Base-by-base conservation (phyloP, 2,888 invertebrate genomes). In the Xestobium rufovillosum region DNA sequence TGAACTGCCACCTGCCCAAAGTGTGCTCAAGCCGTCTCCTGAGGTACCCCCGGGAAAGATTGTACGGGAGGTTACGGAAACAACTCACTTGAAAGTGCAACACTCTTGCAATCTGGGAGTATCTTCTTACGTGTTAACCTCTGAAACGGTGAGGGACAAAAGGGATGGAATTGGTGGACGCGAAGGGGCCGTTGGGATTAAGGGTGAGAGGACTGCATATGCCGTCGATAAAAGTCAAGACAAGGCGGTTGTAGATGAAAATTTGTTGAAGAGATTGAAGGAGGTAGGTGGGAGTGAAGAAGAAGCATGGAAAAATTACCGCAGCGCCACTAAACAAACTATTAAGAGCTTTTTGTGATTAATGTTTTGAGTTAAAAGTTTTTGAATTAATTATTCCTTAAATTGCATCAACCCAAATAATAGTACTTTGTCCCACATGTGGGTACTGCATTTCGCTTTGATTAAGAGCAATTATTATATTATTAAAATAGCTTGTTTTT, bases 271-370 rank as follows among this genome's bases (percentile, higher is more conserved):
- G 32, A 58, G 60, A 39, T 56, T 70, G 53, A 69, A 66, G 50
- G 67, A 69, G 71, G 71, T 71, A 62, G 65, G 68, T 65, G 50
- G 55, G 34, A 49, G 52, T 45, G 55, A 54, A 38, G 62, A 60
- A 36, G 60, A 53, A 35, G 61, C 67, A 47, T 72, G 72, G 71
- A 68, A 63, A 48, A 68, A 61, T 51, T 72, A 70, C 49, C 60
- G 60, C 43, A 67, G 68, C 44, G 68, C 72, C 49, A 71, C 73
- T 50, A 72, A 73, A 50, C 72, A 73, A 57, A 72, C 74, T 43
- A 69, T 75, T 53, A 73, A 72, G 62, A 69, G 72, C 44, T 72
- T 72, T 57, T 61, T 74, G 50, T 71, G 55, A 55, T 42, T n/a
- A n/a, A n/a, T n/a, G n/a, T n/a, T n/a, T n/a, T n/a, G n/a, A n/a